Evolutionary conservation across 2,888 invertebrate genomes (phyloP).

Genomic region (Rhopalosiphum nymphaeae): DNA sequence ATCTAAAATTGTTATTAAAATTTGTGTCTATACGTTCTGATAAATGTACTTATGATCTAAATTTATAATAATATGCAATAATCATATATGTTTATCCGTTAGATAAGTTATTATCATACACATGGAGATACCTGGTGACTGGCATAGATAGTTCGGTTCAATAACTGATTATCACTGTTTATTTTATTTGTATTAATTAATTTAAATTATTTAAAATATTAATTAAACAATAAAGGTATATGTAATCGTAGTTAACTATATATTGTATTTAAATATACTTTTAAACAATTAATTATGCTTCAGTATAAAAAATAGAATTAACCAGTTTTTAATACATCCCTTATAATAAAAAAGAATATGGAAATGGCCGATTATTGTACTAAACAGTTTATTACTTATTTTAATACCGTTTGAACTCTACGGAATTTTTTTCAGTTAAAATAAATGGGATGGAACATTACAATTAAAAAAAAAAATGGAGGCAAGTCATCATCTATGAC

Average conservation of each 20-base stretch:
- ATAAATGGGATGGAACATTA: not conserved
- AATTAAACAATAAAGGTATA: not conserved
- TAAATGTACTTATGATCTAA: no score
- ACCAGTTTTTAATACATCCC: not conserved
- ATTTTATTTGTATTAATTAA: no score
- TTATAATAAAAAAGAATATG: not conserved
- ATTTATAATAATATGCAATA: no score
- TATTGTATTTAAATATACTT: not conserved
- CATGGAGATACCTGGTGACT: no score
- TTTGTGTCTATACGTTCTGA: no score
- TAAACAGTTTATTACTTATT: not conserved
- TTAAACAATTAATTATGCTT: not conserved
- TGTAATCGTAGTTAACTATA: not conserved
- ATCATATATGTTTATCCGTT: no score
- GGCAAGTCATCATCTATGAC: not conserved
- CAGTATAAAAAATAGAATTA: not conserved
- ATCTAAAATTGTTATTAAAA: no score
- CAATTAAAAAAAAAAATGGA: not conserved
- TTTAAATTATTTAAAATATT: not conserved
- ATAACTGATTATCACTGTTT: no score
- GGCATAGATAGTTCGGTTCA: no score
- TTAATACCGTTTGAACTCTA: not conserved
- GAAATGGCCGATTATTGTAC: not conserved
- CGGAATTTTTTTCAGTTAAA: not conserved
- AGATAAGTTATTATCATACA: no score